Evolutionary conservation across 2,797 vertebrate genomes (phyloP).

Genomic region (Erpetoichthys calabaricus): DNA sequence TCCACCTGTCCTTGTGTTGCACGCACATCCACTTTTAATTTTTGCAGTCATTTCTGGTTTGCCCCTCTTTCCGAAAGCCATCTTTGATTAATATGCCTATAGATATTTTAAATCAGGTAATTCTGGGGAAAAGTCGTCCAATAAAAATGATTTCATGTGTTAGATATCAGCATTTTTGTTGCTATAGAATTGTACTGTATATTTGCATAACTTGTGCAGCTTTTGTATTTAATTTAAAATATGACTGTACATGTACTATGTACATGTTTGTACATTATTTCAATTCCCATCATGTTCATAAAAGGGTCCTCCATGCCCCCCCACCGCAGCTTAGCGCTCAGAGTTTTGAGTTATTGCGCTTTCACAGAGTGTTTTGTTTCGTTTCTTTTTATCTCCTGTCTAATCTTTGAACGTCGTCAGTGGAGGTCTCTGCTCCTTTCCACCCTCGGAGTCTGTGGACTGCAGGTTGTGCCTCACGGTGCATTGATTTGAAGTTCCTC

Average conservation of each 20-base stretch:
- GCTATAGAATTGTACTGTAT: slow-evolving; percentile 40
- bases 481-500: too few relatives aligned
- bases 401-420: too few relatives aligned
- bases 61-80: slow-evolving; percentile 3
- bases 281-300: slow-evolving; percentile 66
- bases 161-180: slow-evolving; percentile 20
- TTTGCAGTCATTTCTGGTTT: too few relatives aligned
- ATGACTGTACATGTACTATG: slow-evolving; percentile 54
- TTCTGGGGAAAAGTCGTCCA: slow-evolving; percentile 10
- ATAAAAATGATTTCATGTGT: slow-evolving; percentile 15
- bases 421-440: too few relatives aligned
- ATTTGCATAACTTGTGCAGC: slow-evolving; percentile 61
- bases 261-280: slow-evolving; percentile 60
- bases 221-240: slow-evolving; percentile 57
- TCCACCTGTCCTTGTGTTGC: too few relatives aligned
- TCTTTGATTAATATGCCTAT: slow-evolving; percentile 8
- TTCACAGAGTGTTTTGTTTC: too few relatives aligned
- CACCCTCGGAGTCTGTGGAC: too few relatives aligned
- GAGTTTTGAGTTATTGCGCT: too few relatives aligned
- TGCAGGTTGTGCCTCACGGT: too few relatives aligned
- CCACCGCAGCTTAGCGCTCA: too few relatives aligned
- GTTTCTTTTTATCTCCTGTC: too few relatives aligned
- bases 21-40: too few relatives aligned
- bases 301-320: slow-evolving; percentile 49
- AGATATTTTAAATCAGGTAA: slow-evolving; percentile 8